Conservation (phyloP, 2,113 vertebrate species). For the Rhinoderma darwinii region DNA sequence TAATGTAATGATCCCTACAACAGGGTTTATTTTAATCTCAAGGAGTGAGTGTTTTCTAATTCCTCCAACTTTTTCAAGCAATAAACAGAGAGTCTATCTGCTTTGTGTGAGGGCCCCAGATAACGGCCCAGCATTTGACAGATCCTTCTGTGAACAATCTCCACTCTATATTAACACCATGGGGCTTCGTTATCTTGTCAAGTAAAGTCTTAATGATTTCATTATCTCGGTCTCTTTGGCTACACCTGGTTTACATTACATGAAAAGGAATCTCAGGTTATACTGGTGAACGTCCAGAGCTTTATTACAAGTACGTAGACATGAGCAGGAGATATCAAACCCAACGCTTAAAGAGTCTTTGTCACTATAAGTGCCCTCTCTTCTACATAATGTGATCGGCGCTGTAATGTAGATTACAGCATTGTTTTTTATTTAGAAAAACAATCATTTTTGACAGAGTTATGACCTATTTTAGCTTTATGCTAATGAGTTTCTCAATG, state of each 20-base stretch:
- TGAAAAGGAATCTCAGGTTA: neutral
- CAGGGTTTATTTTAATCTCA: slow-evolving; percentile 64
- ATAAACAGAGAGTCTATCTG: neutral
- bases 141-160: slow-evolving; percentile 28
- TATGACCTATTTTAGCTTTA: too few species aligned
- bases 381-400: too few species aligned
- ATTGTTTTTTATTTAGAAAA: too few species aligned
- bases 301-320: too few species aligned
- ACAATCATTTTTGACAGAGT: too few species aligned
- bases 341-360: too few species aligned
- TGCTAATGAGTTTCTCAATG: too few species aligned
- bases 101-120: slow-evolving; percentile 64
- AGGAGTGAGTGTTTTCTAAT: slow-evolving; percentile 43
- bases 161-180: slow-evolving; percentile 58
- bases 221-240: neutral
- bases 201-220: slow-evolving; percentile 58
- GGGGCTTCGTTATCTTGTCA: slow-evolving; percentile 54
- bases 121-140: neutral
- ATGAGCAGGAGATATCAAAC: too few species aligned
- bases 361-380: too few species aligned
- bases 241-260: neutral
- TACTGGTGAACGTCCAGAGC: neutral
- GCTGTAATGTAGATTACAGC: too few species aligned
- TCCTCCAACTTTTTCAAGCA: neutral
- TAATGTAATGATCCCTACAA: slow-evolving; percentile 55